A percentile compares a stretch with the other conserved stretches of the same genome.
Evolutionary conservation across 2,797 vertebrate genomes (phyloP).

Genomic region (Argyrosomus regius): DNA sequence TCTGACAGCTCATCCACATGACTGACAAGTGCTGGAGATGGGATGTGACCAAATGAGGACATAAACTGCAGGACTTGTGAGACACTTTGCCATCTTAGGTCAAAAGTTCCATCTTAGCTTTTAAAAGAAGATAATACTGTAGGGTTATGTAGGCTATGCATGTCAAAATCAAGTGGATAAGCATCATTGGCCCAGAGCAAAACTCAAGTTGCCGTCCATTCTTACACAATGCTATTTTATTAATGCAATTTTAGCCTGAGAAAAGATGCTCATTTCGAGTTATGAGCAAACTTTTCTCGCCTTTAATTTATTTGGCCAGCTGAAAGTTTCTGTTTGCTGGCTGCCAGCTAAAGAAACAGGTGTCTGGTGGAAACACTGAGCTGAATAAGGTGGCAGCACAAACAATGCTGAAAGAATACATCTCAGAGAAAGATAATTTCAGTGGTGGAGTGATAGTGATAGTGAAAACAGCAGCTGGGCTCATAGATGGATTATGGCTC

Average conservation of each 20-base stretch:
- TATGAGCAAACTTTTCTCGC: too few relatives aligned
- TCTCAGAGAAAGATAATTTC: background rate
- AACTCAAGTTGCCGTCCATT: background rate
- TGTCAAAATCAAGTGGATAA: background rate
- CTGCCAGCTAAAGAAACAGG: background rate
- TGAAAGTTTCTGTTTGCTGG: background rate
- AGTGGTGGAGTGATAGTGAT: background rate
- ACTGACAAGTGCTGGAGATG: background rate
- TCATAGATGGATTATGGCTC: constrained; percentile 37
- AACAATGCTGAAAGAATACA: background rate
- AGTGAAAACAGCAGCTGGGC: constrained; percentile 40
- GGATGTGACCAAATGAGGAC: background rate
- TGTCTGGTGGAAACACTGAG: background rate
- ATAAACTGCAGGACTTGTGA: background rate
- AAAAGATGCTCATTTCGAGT: background rate
- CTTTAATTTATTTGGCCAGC: background rate
- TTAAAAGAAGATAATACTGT: background rate
- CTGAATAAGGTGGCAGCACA: background rate
- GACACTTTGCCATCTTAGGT: background rate
- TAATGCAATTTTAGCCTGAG: background rate
- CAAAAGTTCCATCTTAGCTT: background rate
- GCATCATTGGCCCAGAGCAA: background rate
- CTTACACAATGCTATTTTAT: too few relatives aligned
- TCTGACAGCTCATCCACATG: constrained; percentile 8
- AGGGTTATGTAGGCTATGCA: background rate